Evolutionary conservation across 2,888 invertebrate genomes (phyloP).

Genomic region (Aporophyla nigra): DNA sequence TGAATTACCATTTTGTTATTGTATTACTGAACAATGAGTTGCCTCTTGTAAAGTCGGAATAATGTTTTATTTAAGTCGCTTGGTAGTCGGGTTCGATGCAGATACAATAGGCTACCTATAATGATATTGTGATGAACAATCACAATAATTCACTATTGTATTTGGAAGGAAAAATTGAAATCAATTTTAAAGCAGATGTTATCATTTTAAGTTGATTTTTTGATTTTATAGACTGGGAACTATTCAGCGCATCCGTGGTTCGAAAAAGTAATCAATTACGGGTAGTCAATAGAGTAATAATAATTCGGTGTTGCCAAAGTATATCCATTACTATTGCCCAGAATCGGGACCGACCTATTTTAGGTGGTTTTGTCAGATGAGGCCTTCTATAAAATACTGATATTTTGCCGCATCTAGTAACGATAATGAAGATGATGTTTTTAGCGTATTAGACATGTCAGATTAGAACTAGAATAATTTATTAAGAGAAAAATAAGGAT

Average conservation of each 20-base stretch:
- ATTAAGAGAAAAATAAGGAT: neutral
- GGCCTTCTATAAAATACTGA: neutral
- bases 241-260: neutral
- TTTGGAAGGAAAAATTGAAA: neutral
- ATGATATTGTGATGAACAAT: slow-evolving; percentile 22
- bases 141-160: slow-evolving; percentile 9
- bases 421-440: neutral
- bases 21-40: slow-evolving; percentile 51
- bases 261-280: neutral
- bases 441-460: neutral
- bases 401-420: neutral
- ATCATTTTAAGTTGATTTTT: neutral
- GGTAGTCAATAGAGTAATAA: neutral
- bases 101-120: neutral
- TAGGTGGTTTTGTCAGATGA: neutral
- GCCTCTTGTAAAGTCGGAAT: slow-evolving; percentile 28
- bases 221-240: neutral
- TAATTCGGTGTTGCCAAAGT: slow-evolving; percentile 14
- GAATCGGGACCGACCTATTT: slow-evolving; percentile 6
- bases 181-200: neutral
- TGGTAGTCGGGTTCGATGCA: slow-evolving; percentile 2
- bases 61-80: slow-evolving; percentile 38
- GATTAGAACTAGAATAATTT: neutral
- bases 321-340: neutral
- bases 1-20: slow-evolving; percentile 65